Base-by-base conservation (phyloP, 2,113 vertebrate genomes). In the Dicerorhinus sumatrensis region DNA sequence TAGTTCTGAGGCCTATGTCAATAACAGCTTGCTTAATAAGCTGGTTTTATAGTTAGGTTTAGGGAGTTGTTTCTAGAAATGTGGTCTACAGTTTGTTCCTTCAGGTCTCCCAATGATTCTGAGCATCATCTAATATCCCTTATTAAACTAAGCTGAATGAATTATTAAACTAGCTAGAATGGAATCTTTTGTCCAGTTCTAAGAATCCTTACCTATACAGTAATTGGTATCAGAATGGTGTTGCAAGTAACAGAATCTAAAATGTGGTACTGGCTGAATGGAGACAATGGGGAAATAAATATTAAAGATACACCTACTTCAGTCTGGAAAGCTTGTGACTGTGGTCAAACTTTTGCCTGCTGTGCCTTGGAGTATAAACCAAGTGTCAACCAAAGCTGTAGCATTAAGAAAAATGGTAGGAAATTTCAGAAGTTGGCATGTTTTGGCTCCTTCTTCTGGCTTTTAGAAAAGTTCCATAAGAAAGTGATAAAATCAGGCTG, bases 381-480 rank as follows among this genome's bases (percentile, higher is more conserved):
- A 93, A 87, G 25, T 63, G 10, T 58, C 3, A 75, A 27, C 18
- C 18, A 65, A 92, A 12, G n/a, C 29, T 67, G 18, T 76, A 88
- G 27, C 8, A 60, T 82, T 76, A 77, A 72, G 42, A 79, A 90
- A 73, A 79, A 80, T 56, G n/a, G 56, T 70, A 63, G 63, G 63
- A 85, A 79, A 77, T 85, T 77, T 80, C 8, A 39, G 56, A 65
- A 67, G 46, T 48, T 86, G 65, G 36, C 12, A 31, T 17, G 67
- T 84, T 10, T 17, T 70, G 54, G 23, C 29, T 69, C 8, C 21
- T 75, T 82, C 21, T 69, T 80, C 23, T 54, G n/a, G 29, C 27
- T 90, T 94, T 96, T 62, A 73, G 39, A 83, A 83, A 89, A 83
- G 36, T 39, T 79, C n/a, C 46, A 48, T 48, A 80, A 84, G 36